These are phyloP conservation scores for Macrobrachium nipponense DNA, from an alignment of 1,140 invertebrate species.

Conservation along the genomic window DNA sequence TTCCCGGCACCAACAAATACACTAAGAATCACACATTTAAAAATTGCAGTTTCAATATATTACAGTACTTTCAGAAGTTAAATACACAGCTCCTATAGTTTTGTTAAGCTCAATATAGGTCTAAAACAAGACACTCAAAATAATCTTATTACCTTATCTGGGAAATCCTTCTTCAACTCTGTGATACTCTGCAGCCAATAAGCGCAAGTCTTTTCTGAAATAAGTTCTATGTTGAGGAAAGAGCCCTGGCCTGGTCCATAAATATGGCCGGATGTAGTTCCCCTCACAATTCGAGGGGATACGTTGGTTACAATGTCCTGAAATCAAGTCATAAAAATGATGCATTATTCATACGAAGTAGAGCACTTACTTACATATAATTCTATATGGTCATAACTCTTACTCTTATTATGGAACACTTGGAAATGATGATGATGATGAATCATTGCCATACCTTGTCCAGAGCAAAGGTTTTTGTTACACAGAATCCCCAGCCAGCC, in stretches of 20 bases:
- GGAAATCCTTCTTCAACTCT: constrained; percentile 94
- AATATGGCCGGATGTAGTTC: constrained; percentile 89
- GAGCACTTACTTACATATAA: no score
- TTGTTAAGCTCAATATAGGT: no score
- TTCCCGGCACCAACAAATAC: no score
- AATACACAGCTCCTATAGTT: no score
- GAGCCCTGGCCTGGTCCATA: constrained; percentile 95
- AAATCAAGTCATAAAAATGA: not conserved
- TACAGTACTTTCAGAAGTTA: no score
- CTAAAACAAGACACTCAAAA: no score
- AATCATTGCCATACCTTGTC: constrained; percentile 80
- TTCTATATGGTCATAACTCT: no score
- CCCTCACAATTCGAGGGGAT: constrained; percentile 94
- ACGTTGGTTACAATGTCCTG: constrained; percentile 96
- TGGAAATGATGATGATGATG: no score
- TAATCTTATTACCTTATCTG: constrained; percentile 76
- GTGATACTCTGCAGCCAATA: constrained; percentile 93
- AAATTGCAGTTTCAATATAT: no score
- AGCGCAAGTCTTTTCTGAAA: constrained; percentile 93
- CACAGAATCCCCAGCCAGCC: constrained; percentile 95
- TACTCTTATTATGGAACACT: no score
- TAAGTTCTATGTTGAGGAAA: constrained; percentile 97
- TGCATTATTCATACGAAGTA: no score
- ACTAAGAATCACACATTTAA: no score
- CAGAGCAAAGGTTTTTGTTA: constrained; percentile 96